Evolutionary conservation across 2,888 invertebrate genomes (phyloP), one percentile per base, ranked within the genome.

Genomic region (Acanthococcus lagerstroemiae): DNA sequence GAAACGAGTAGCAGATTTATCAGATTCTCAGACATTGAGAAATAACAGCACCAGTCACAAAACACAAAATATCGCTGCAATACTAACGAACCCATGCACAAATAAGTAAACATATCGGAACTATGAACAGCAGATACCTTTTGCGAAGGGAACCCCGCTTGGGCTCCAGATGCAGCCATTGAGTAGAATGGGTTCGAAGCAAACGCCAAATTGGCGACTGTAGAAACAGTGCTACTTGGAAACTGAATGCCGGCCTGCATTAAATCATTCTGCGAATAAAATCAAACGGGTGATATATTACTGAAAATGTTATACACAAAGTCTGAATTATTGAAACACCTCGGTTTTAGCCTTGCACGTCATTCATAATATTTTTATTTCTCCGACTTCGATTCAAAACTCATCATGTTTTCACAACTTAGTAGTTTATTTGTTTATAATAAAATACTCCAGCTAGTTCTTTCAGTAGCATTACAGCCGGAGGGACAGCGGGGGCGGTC

Each of bases 101-200:
- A 17, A 4, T 45, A 5, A 4, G 4, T 17, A 45, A n/a, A 4
- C 5, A 17, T 7, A 7, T 45, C 4, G 6, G 19, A 17, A 5
- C 15, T 7, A 45, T 45, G 4, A 17, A 7, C 19, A 5, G 15
- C 15, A 45, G 7, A 48, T 48, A 60, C 60, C 27, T 60, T 46
- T 21, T 60, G 60, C 3, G 60, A 12, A n/a, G 63, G 45, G 65
- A 61, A 66, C 55, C 67, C 55, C 27, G 60, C 24, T 37, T 65
- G 58, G 22, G 68, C 54, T 24, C 68, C 68, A 27, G 69, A 67
- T 15, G 69, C 67, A 55, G 71, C 68, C 72, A 72, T 71, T 45
- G 66, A 71, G 56, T 72, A 72, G 68, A 72, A 72, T 15, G 72
- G 72, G 66, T 72, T 72, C 12, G 72, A 71, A 21, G 68, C 68